Conservation (phyloP, 30 jellyfish, hydroid and myxozoan species). For the Chrysaora quinquecirrha region DNA sequence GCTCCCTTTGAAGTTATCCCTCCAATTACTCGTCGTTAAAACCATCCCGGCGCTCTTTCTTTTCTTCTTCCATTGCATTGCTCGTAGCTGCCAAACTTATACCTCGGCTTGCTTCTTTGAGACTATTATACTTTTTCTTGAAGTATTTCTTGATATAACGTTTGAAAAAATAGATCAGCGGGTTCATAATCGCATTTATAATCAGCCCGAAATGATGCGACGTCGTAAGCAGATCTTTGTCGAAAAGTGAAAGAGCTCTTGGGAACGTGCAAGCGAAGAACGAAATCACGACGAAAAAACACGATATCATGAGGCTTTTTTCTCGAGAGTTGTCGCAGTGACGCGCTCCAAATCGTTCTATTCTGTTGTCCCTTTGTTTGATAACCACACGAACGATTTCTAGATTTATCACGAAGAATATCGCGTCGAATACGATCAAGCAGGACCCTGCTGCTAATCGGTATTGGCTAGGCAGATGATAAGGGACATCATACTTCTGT, state of each 20-base stretch:
- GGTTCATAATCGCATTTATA: conserved; percentile 21
- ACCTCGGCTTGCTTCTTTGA: too few relatives aligned
- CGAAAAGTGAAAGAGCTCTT: background rate
- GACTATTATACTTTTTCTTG: background rate
- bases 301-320: background rate
- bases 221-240: background rate
- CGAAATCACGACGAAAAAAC: conserved; percentile 7
- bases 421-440: background rate
- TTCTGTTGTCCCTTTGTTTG: background rate
- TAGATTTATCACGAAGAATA: background rate
- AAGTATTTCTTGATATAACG: background rate
- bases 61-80: too few relatives aligned
- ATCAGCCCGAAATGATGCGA: background rate
- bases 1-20: too few relatives aligned
- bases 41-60: too few relatives aligned
- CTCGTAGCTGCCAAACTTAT: too few relatives aligned
- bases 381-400: conserved; percentile 27
- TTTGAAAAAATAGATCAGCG: conserved; percentile 27
- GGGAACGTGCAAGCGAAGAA: conserved; percentile 29
- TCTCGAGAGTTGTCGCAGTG: background rate
- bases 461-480: background rate
- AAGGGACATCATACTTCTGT: background rate
- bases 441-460: background rate
- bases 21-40: too few relatives aligned
- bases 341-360: background rate